phyloP scores from a whole-genome alignment of 1,140 invertebrate species.

The Drosophila littoralis region DNA sequence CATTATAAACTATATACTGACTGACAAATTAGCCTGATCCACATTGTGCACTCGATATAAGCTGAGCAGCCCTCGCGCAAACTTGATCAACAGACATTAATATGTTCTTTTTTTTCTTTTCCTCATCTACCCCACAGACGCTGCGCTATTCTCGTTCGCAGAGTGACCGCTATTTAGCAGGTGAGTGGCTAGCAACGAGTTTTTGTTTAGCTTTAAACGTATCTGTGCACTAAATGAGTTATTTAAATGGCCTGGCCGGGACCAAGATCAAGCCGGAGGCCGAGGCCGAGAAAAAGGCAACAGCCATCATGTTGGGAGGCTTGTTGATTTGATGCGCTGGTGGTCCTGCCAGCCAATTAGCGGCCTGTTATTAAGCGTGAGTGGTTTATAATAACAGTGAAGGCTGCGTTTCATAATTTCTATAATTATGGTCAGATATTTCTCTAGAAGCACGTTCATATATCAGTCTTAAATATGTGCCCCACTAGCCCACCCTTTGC shows the following conservation, averaged over 20 bases:
- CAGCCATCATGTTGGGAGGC: constrained; percentile 9
- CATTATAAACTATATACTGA: too few species aligned
- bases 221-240: constrained; percentile 72
- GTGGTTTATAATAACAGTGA: constrained; percentile 78
- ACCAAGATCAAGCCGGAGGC: constrained; percentile 7
- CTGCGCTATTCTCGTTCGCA: constrained; percentile 85
- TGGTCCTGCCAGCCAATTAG: constrained; percentile 81
- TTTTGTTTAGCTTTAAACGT: constrained; percentile 39
- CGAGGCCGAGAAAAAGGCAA: constrained; percentile 21
- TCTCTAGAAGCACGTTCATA: constrained; percentile 1
- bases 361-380: constrained; percentile 77
- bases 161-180: constrained; percentile 86
- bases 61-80: constrained; percentile 44
- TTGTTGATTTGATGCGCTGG: constrained; percentile 70
- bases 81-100: constrained; percentile 68
- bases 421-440: constrained; percentile 56
- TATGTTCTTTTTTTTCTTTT: constrained; percentile 33
- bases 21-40: not conserved
- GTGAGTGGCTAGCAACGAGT: constrained; percentile 84
- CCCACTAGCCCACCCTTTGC: not conserved
- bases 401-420: constrained; percentile 61
- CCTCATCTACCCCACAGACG: constrained; percentile 57
- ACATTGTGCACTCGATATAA: not conserved
- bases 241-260: constrained; percentile 68
- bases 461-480: not conserved